Evolutionary conservation across 2,113 vertebrate genomes (phyloP).

Genomic region (Hylia prasina): DNA sequence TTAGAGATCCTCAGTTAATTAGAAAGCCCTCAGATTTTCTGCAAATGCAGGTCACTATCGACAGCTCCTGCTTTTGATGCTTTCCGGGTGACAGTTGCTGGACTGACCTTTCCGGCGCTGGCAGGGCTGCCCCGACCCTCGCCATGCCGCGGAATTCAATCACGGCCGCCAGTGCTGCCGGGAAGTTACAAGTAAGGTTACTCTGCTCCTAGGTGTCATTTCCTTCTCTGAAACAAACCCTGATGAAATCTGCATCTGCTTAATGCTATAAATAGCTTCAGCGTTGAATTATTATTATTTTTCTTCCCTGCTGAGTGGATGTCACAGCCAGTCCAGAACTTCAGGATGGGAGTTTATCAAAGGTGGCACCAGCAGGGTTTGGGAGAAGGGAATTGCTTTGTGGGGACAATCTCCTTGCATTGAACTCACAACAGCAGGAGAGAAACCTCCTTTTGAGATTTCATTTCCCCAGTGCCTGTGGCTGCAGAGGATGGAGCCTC

Average conservation of each 20-base stretch:
- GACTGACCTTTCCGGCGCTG: conserved; percentile 66
- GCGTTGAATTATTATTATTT: not conserved
- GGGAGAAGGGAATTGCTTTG: conserved; percentile 30
- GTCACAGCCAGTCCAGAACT: not conserved
- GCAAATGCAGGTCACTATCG: conserved; percentile 72
- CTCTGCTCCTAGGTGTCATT: conserved; percentile 22
- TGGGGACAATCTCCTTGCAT: not conserved
- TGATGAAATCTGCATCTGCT: conserved; percentile 44
- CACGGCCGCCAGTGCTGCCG: conserved; percentile 19
- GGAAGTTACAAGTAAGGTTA: conserved; percentile 73
- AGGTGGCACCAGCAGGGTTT: not conserved
- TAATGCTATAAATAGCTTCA: conserved; percentile 57
- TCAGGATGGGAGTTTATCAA: not conserved
- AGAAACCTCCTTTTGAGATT: not conserved
- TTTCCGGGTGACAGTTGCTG: conserved; percentile 65
- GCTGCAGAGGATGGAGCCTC: not conserved
- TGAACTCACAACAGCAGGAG: not conserved
- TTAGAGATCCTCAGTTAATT: conserved; percentile 80
- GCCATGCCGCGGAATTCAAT: conserved; percentile 55
- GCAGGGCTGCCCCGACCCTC: conserved; percentile 63
- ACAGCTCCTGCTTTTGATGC: conserved; percentile 73
- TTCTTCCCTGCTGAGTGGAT: not conserved
- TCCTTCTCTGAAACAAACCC: conserved; percentile 45
- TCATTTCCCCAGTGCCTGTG: accelerated
- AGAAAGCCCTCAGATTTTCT: conserved; percentile 78